Conservation (phyloP, 2,888 invertebrate species). For the Galerucella pusilla region DNA sequence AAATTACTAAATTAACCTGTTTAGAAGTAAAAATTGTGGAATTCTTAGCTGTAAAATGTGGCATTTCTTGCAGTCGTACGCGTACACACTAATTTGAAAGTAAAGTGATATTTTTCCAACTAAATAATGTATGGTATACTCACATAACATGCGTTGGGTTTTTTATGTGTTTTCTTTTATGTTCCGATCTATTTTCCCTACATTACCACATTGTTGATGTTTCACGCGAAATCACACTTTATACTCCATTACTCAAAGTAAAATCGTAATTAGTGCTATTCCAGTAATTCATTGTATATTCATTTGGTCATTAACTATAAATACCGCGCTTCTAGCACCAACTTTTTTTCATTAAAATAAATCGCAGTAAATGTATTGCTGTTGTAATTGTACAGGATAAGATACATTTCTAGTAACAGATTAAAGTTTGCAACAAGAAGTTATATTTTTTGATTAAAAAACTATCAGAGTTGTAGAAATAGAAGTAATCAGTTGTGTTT, state of each 20-base stretch:
- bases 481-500: too few species aligned
- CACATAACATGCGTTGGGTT: not conserved
- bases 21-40: too few species aligned
- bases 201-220: constrained; percentile 12
- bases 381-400: not conserved
- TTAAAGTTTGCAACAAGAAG: too few species aligned
- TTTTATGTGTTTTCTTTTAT: not conserved
- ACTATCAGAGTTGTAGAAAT: too few species aligned
- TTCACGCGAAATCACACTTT: constrained; percentile 21
- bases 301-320: constrained; percentile 2
- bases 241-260: constrained; percentile 17
- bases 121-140: not conserved
- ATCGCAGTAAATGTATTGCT: not conserved
- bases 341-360: not conserved
- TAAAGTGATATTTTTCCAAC: too few species aligned
- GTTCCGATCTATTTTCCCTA: not conserved
- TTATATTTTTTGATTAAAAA: too few species aligned
- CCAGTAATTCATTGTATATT: not conserved
- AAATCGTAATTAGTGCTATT: constrained; percentile 13
- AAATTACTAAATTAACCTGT: too few species aligned
- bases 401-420: not conserved
- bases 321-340: not conserved
- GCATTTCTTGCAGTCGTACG: too few species aligned
- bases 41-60: too few species aligned
- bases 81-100: too few species aligned